phyloP scores from a whole-genome alignment of 2,113 vertebrate genomes.

The Podilymbus podiceps region DNA sequence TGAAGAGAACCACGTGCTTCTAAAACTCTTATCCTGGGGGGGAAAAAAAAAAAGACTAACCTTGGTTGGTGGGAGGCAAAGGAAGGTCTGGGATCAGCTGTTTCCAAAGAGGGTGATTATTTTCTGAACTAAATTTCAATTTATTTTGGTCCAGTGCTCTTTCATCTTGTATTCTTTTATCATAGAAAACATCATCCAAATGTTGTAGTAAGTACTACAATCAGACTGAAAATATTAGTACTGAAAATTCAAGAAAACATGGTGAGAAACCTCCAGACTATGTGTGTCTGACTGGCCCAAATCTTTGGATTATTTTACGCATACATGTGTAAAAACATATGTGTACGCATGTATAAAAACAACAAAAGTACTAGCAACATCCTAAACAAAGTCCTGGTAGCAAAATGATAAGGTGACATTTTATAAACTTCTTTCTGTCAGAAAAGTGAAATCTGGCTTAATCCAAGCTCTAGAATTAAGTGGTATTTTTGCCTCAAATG shows the following conservation, averaged over 20 bases:
- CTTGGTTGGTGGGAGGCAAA: not conserved
- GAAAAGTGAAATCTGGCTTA: not conserved
- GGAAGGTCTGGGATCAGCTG: not conserved
- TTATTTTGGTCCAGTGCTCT: not conserved
- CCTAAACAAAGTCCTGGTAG: not conserved
- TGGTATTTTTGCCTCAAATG: not conserved
- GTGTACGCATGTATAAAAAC: not conserved
- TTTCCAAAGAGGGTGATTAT: not conserved
- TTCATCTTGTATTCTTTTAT: not conserved
- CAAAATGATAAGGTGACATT: not conserved
- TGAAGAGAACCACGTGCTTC: not conserved
- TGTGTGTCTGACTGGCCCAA: not conserved
- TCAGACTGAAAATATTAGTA: not conserved
- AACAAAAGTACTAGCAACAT: not conserved
- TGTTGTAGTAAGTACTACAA: not conserved
- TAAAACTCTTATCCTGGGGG: not conserved
- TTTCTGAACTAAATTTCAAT: not conserved
- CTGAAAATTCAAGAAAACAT: not conserved
- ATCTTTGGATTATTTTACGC: not conserved
- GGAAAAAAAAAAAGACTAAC: not conserved
- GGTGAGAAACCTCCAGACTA: not conserved
- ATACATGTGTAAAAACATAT: not conserved
- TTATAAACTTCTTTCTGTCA: not conserved
- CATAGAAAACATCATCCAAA: not conserved
- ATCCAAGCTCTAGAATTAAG: not conserved